Conservation (phyloP, 2,797 vertebrate genomes). For the Tragelaphus oryx region DNA sequence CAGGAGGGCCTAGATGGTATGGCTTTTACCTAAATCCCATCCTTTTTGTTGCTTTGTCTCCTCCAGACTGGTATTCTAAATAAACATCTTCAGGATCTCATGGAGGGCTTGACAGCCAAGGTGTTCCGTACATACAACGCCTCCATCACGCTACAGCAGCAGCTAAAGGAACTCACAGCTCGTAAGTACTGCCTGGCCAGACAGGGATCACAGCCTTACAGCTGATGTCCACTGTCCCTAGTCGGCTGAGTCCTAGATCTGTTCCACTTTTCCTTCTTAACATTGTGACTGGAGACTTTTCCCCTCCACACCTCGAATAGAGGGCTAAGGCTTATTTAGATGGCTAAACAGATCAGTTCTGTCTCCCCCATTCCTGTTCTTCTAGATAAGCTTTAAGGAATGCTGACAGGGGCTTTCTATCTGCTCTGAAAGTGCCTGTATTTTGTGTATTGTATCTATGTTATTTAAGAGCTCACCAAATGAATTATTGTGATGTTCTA, state of each 20-base stretch:
- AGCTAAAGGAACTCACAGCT: constrained; percentile 93
- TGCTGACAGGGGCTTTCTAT: neutral
- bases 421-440: constrained; percentile 30
- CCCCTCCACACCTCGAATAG: neutral
- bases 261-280: neutral
- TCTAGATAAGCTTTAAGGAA: neutral
- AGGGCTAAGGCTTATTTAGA: neutral
- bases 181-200: constrained; percentile 82
- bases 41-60: constrained; percentile 35
- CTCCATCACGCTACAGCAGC: constrained; percentile 96
- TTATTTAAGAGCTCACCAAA: constrained; percentile 29
- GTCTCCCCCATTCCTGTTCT: neutral
- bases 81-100: constrained; percentile 97
- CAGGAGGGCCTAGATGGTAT: neutral
- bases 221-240: neutral
- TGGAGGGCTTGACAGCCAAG: constrained; percentile 97
- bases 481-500: constrained; percentile 3
- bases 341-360: neutral
- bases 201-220: neutral
- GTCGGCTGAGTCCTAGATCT: neutral
- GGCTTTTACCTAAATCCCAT: neutral
- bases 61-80: constrained; percentile 95
- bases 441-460: constrained; percentile 43
- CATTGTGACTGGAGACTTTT: neutral
- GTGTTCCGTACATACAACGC: constrained; percentile 98